Evolutionary conservation across 2,888 invertebrate species (phyloP).

Genomic region (Erynnis tages): DNA sequence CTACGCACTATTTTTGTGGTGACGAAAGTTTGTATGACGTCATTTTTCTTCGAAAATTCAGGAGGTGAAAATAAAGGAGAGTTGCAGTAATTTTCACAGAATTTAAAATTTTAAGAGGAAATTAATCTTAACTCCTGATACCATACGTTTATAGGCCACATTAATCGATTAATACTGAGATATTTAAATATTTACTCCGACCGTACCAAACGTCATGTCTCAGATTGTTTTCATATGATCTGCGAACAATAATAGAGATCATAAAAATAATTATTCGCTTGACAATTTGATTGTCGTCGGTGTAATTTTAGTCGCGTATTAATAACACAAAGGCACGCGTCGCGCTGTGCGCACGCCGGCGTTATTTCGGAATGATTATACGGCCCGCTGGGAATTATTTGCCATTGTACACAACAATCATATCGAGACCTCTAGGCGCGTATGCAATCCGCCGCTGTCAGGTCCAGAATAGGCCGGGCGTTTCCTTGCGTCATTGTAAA

Average conservation of each 20-base stretch:
- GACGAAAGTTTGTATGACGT: neutral
- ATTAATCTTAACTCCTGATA: too few species aligned
- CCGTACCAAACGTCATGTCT: too few species aligned
- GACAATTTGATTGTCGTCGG: conserved; percentile 21
- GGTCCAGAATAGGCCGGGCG: neutral
- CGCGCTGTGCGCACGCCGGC: conserved; percentile 36
- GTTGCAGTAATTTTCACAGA: too few species aligned
- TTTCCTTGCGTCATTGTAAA: conserved; percentile 36
- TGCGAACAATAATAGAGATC: conserved; percentile 1
- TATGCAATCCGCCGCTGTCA: neutral
- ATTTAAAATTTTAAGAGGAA: too few species aligned
- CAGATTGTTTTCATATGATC: too few species aligned
- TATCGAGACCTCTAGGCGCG: conserved; percentile 1
- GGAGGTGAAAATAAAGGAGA: neutral
- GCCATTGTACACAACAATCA: conserved; percentile 1
- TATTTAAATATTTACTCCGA: too few species aligned
- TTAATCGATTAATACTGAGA: too few species aligned
- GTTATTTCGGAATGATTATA: conserved; percentile 29
- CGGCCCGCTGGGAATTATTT: conserved; percentile 3
- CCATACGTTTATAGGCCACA: too few species aligned
- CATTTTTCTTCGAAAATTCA: neutral
- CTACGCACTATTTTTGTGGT: neutral
- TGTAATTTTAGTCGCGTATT: conserved; percentile 44
- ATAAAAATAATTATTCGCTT: conserved; percentile 3
- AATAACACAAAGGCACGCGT: conserved; percentile 40